Percentiles rank a stretch among this genome's conserved stretches.
Conservation (phyloP, 2,888 invertebrate genomes). For the Trichopria drosophilae region DNA sequence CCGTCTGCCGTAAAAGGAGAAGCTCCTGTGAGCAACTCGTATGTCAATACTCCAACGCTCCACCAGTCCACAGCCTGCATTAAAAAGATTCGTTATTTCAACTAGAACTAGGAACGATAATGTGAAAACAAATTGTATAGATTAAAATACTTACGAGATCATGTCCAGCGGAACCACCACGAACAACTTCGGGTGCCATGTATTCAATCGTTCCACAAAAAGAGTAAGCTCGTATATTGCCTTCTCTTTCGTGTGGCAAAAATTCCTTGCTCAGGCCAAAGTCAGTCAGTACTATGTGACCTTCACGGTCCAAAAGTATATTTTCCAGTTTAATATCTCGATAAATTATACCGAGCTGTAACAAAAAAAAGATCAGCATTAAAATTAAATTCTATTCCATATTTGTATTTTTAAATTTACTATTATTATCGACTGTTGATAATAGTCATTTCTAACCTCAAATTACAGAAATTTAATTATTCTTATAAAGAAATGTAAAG, state of each 20-base stretch:
- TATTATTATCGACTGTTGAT: too few species aligned
- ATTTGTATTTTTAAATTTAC: too few species aligned
- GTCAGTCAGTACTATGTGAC: conserved; percentile 95
- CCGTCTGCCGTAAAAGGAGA: conserved; percentile 97
- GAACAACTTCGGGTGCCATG: conserved; percentile 87
- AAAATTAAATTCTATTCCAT: too few species aligned
- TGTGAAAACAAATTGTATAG: conserved; percentile 12
- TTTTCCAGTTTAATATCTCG: conserved; percentile 97
- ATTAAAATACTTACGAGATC: conserved; percentile 79
- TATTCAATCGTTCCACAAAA: conserved; percentile 99
- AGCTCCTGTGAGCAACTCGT: conserved; percentile 94
- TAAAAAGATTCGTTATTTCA: conserved; percentile 40
- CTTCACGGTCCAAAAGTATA: conserved; percentile 89
- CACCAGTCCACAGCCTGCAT: conserved; percentile 96
- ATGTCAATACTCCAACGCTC: conserved; percentile 95
- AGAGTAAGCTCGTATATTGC: conserved; percentile 81
- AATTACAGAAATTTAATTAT: too few species aligned
- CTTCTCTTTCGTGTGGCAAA: conserved; percentile 67
- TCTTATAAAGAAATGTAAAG: too few species aligned
- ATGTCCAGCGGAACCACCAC: conserved; percentile 87
- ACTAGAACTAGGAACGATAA: neutral
- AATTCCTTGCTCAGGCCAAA: conserved; percentile 97
- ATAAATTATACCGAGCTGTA: conserved; percentile 95
- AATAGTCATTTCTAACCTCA: too few species aligned
- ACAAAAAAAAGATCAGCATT: too few species aligned